phyloP scores from a whole-genome alignment of 2,113 vertebrate genomes.

The Chamaetylas fuelleborni region DNA sequence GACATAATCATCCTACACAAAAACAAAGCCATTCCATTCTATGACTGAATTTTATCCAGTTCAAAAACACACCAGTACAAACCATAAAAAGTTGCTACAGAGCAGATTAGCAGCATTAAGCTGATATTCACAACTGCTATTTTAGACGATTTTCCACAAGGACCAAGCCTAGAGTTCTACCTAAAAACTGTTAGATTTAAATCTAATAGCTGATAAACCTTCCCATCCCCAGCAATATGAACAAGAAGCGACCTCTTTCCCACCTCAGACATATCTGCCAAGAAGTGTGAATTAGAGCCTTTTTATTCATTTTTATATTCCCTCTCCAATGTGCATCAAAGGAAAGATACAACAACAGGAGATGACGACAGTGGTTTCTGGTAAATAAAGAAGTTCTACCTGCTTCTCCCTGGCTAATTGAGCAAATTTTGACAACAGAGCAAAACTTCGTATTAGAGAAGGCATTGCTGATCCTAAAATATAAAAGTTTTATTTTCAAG shows the following conservation, averaged over 20 bases:
- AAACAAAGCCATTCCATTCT: not conserved
- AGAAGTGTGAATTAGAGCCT: not conserved
- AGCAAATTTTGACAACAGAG: not conserved
- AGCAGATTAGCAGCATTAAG: not conserved
- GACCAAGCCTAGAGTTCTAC: not conserved
- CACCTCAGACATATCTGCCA: not conserved
- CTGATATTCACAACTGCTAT: not conserved
- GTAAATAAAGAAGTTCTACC: not conserved
- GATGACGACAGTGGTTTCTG: not conserved
- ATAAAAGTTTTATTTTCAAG: not conserved
- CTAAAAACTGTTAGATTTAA: not conserved
- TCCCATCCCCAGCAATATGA: not conserved
- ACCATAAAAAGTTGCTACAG: not conserved
- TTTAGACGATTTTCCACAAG: not conserved
- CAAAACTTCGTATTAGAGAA: not conserved
- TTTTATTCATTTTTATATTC: not conserved
- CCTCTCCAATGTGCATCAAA: not conserved
- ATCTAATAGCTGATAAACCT: not conserved
- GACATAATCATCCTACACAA: not conserved
- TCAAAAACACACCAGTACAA: not conserved
- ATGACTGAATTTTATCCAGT: not conserved
- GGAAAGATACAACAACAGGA: not conserved
- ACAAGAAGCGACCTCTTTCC: not conserved
- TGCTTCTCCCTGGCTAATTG: not conserved
- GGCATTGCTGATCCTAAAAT: not conserved